phyloP scores from a whole-genome alignment of 1,140 invertebrate genomes.

The Oreohelix idahoensis region DNA sequence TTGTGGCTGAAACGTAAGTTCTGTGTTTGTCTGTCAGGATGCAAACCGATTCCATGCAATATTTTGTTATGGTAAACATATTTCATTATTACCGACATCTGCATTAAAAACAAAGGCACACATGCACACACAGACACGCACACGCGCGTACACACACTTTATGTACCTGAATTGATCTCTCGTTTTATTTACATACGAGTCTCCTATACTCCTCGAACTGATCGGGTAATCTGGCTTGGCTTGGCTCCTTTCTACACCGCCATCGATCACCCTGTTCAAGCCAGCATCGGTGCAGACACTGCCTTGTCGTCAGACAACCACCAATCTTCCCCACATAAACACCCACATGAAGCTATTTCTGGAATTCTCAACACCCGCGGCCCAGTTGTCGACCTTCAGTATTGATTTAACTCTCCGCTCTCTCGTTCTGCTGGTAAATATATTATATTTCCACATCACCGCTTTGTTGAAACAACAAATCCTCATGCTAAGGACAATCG shows the following conservation, averaged over 20 bases:
- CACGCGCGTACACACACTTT: not conserved
- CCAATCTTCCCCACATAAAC: not conserved
- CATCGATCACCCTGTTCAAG: not conserved
- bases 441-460: not conserved
- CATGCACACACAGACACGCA: conserved; percentile 1
- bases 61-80: too few species aligned
- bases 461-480: not conserved
- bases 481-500: not conserved
- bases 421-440: too few species aligned
- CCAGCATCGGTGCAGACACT: not conserved
- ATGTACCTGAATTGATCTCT: too few species aligned
- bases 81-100: too few species aligned
- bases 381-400: not conserved
- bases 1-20: too few species aligned
- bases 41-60: too few species aligned
- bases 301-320: not conserved
- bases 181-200: too few species aligned
- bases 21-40: too few species aligned
- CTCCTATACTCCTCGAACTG: too few species aligned
- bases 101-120: too few species aligned
- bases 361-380: not conserved
- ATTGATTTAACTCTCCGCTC: too few species aligned
- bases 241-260: not conserved
- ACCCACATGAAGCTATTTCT: not conserved
- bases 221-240: too few species aligned